Conservation (phyloP, 2,113 vertebrate species). For the Tragulus kanchil region DNA sequence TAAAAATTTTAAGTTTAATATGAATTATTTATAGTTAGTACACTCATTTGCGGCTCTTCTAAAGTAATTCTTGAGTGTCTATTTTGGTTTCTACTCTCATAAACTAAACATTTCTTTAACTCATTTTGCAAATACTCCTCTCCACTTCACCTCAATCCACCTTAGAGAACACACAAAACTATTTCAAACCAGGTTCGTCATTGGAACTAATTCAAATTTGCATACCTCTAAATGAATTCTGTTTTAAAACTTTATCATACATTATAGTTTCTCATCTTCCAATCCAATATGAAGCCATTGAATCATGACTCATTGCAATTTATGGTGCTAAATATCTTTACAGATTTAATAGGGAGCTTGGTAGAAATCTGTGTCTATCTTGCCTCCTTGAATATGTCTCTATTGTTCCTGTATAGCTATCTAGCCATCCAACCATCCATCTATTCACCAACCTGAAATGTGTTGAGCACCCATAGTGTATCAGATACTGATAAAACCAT, state of each 20-base stretch:
- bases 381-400: neutral
- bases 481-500: neutral
- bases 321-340: neutral
- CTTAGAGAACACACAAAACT: neutral
- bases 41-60: neutral
- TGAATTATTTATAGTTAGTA: conserved; percentile 10
- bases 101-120: neutral
- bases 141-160: neutral
- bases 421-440: neutral
- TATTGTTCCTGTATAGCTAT: neutral
- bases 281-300: neutral
- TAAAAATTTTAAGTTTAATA: neutral
- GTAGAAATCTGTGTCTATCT: neutral
- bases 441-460: neutral
- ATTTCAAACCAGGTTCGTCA: neutral
- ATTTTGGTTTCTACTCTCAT: neutral
- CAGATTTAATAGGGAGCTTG: neutral
- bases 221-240: neutral
- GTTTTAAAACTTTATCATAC: neutral
- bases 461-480: neutral
- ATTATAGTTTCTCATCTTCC: neutral
- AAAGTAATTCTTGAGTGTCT: neutral
- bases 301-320: conserved; percentile 48
- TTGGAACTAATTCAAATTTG: conserved; percentile 30
- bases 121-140: neutral